These are phyloP conservation scores for Gallirallus australis DNA, from an alignment of 2,797 vertebrate species.

Conservation along the genomic window DNA sequence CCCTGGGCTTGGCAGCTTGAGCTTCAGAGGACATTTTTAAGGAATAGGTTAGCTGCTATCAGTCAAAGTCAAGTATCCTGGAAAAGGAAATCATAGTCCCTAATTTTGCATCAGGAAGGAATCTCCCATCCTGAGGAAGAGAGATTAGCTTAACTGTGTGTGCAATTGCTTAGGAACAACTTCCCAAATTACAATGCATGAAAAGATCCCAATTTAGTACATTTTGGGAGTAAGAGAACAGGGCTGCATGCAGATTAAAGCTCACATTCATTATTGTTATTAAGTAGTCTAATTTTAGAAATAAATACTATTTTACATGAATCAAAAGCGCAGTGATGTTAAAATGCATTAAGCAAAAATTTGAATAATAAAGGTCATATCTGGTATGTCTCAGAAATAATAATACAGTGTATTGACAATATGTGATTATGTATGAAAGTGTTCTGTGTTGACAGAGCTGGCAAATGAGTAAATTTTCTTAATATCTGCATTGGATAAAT, in stretches of 20 bases:
- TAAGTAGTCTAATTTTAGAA: conserved; percentile 77
- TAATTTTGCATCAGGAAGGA: conserved; percentile 79
- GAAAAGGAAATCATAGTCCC: conserved; percentile 78
- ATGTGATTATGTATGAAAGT: not conserved
- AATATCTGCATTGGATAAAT: not conserved
- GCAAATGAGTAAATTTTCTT: not conserved
- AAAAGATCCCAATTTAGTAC: conserved; percentile 73
- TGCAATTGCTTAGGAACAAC: conserved; percentile 62
- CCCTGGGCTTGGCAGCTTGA: conserved; percentile 19
- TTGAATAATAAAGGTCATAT: conserved; percentile 73
- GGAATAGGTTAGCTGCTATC: conserved; percentile 67
- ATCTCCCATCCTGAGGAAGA: conserved; percentile 84
- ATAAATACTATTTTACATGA: conserved; percentile 42
- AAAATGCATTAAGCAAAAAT: conserved; percentile 69
- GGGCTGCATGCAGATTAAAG: conserved; percentile 65
- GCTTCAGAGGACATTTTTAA: conserved; percentile 48
- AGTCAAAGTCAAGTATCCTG: conserved; percentile 81
- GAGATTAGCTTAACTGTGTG: conserved; percentile 76
- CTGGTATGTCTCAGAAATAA: conserved; percentile 33
- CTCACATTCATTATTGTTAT: conserved; percentile 77
- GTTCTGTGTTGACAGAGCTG: not conserved
- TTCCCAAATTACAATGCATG: conserved; percentile 70
- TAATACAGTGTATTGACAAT: conserved; percentile 27
- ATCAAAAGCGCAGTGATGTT: conserved; percentile 42
- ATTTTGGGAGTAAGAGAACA: conserved; percentile 59